Percentiles rank a stretch among this genome's conserved stretches.
Conservation (phyloP, 2,888 invertebrate genomes). For the Malthinus flaveolus region DNA sequence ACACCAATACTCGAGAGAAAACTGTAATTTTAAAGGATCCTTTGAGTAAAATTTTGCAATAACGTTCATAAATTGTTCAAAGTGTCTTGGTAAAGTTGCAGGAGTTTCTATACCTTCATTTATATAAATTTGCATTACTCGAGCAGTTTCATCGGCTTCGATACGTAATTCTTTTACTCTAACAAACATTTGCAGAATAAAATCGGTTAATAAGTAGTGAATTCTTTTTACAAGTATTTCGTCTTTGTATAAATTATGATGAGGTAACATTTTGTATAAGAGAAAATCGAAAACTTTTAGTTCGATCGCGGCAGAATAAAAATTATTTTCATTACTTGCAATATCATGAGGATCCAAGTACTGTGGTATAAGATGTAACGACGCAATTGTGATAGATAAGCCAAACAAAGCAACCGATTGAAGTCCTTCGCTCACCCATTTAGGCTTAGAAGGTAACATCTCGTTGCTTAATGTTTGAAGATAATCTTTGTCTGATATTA, state of each 20-base stretch:
- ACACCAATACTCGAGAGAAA: conserved; percentile 84
- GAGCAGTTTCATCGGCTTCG: conserved; percentile 86
- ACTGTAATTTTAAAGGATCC: conserved; percentile 70
- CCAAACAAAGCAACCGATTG: conserved; percentile 69
- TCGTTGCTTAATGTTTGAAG: conserved; percentile 60
- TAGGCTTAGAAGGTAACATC: conserved; percentile 53
- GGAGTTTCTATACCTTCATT: conserved; percentile 80
- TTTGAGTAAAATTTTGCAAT: conserved; percentile 77
- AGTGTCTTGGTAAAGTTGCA: conserved; percentile 73
- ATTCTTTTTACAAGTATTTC: conserved; percentile 83
- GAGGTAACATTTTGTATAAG: conserved; percentile 71
- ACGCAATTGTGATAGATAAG: conserved; percentile 69
- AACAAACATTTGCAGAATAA: conserved; percentile 89
- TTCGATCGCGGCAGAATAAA: conserved; percentile 79
- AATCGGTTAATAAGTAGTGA: conserved; percentile 86
- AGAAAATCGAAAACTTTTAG: conserved; percentile 80
- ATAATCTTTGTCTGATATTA: conserved; percentile 64
- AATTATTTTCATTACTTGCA: conserved; percentile 77
- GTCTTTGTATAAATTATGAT: conserved; percentile 68
- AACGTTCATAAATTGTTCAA: conserved; percentile 80
- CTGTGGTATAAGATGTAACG: conserved; percentile 62
- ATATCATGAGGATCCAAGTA: conserved; percentile 59
- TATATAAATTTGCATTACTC: conserved; percentile 73
- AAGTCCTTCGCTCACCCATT: conserved; percentile 61
- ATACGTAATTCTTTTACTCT: conserved; percentile 83